Evolutionary conservation across 2,113 vertebrate species (phyloP), one percentile per base, ranked within the genome.

Genomic region (Kobus ellipsiprymnus): DNA sequence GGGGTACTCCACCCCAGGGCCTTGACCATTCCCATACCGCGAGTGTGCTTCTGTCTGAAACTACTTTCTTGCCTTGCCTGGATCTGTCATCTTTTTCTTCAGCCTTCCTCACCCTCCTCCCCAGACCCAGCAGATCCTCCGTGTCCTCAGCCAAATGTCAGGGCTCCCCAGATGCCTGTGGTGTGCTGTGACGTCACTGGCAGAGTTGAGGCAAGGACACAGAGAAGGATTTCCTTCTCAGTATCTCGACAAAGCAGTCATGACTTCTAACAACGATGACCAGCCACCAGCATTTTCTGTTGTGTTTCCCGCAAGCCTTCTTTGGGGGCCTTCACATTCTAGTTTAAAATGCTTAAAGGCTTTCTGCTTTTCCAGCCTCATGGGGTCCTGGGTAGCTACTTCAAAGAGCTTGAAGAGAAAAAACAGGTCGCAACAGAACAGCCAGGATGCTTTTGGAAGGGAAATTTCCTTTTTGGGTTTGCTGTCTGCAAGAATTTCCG

Each of bases 381-480:
- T 54, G 7, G n/a, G 81, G 90, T 87, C 94, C 94, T 94, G 64
- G 89, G 90, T 93, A 96, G 57, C 90, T 87, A 90, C 85, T 94
- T 96, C 77, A 87, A 78, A 96, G 71, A 88, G 86, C 55, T 9
- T 6, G 14, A 30, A 95, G 93, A 96, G 78, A 90, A 67, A 89
- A 94, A 88, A 86, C 84, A 93, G 97, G 87, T 85, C 96, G 74
- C 78, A 98, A 77, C 92, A 97, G 97, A 98, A 94, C 95, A 7
- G 13, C 57, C 82, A 36, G 96, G 97, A 96, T 98, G 92, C 97
- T 98, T 98, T 98, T 97, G 97, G 97, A 98, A 98, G 98, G 98
- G 98, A 98, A 99, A 99, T 99, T 99, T 99, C 99, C 98, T 99
- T 99, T 99, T 99, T 99, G 98, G 99, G 98, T 97, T 98, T 98